phyloP scores from a whole-genome alignment of 2,113 vertebrate species.

The Neogale vison region DNA sequence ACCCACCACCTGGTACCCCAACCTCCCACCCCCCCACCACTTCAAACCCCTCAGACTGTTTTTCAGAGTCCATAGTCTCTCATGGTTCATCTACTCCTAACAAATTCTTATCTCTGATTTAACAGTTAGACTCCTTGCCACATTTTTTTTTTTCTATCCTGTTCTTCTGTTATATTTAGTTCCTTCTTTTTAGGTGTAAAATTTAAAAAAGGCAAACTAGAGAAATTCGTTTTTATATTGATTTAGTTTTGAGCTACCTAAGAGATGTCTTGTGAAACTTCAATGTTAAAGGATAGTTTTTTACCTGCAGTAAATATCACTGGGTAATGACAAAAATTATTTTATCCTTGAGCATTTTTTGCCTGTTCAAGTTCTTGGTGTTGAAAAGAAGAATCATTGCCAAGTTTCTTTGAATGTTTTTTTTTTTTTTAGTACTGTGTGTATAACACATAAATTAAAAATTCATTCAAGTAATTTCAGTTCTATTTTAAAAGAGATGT shows the following conservation, averaged over 20 bases:
- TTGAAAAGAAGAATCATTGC: conserved; percentile 37
- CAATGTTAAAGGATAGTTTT: conserved; percentile 36
- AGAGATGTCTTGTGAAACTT: conserved; percentile 36
- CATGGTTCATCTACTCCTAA: too few relatives aligned
- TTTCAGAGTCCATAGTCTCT: too few relatives aligned
- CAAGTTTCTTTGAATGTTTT: conserved; percentile 4
- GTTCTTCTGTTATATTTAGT: not conserved
- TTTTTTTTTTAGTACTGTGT: not conserved
- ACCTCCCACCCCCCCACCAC: too few relatives aligned
- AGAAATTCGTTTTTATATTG: conserved; percentile 19
- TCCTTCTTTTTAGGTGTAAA: not conserved
- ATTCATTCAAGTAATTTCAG: conserved; percentile 17
- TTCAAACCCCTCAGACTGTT: too few relatives aligned
- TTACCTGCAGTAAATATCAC: not conserved
- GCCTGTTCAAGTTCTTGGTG: not conserved
- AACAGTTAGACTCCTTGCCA: conserved; percentile 51
- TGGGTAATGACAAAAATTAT: not conserved
- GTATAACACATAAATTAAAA: conserved; percentile 38
- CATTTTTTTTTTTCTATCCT: not conserved
- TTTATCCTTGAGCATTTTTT: conserved; percentile 11
- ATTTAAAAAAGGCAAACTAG: conserved; percentile 11
- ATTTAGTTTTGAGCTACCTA: not conserved
- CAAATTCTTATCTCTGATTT: conserved; percentile 67
- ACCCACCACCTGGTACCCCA: too few relatives aligned
- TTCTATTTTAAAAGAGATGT: conserved; percentile 6